Conservation (phyloP, 2,888 invertebrate genomes). For the Panorpa germanica region DNA sequence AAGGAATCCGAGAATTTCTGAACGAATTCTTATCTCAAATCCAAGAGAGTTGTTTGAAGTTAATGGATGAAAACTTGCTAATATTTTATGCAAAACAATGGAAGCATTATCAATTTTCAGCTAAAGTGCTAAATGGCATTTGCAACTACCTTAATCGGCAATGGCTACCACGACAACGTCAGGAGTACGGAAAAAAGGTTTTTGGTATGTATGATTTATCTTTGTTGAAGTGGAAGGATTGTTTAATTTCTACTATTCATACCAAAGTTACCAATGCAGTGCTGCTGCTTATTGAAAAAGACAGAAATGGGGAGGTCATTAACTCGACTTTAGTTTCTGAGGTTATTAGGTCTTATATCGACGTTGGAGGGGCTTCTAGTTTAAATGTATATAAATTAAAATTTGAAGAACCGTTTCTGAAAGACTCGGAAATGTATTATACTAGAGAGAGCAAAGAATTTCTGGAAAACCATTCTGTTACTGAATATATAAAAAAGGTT, state of each 20-base stretch:
- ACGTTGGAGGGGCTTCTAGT: constrained; percentile 67
- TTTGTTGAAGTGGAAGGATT: constrained; percentile 92
- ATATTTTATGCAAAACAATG: constrained; percentile 94
- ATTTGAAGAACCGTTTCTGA: constrained; percentile 88
- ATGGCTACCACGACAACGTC: constrained; percentile 97
- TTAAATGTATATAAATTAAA: constrained; percentile 80
- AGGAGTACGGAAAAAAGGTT: constrained; percentile 92
- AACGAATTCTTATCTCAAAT: constrained; percentile 68
- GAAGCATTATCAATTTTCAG: constrained; percentile 97
- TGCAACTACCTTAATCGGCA: constrained; percentile 96
- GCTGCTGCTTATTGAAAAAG: constrained; percentile 87
- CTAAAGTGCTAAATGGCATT: constrained; percentile 91
- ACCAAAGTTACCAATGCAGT: constrained; percentile 92
- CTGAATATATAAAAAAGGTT: constrained; percentile 96
- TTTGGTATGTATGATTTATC: constrained; percentile 98
- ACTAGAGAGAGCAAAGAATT: constrained; percentile 88
- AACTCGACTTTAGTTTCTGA: constrained; percentile 92
- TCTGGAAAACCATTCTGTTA: constrained; percentile 84
- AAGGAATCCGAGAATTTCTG: constrained; percentile 80
- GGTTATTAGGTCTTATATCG: constrained; percentile 94
- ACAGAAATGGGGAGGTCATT: constrained; percentile 92
- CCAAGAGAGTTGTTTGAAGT: constrained; percentile 56
- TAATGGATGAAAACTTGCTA: constrained; percentile 91
- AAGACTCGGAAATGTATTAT: constrained; percentile 91
- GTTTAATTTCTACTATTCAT: constrained; percentile 82